A percentile compares a stretch with the other conserved stretches of the same genome.
These are phyloP conservation scores for Hypomesus transpacificus DNA, from an alignment of 2,113 vertebrate species.

Conservation along the genomic window DNA sequence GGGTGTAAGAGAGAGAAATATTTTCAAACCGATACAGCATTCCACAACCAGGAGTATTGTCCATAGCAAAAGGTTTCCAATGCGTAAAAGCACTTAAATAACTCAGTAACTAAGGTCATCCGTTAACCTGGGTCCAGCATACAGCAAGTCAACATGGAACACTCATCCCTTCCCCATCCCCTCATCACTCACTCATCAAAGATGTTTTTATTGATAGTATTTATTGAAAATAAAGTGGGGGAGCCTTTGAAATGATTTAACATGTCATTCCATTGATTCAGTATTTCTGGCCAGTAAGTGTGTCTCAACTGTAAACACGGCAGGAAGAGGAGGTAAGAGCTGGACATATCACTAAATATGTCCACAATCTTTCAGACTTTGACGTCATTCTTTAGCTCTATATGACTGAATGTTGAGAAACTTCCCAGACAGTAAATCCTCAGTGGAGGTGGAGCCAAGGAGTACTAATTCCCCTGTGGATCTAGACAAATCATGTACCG, in stretches of 20 bases:
- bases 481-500: neutral
- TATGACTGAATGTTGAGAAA: neutral
- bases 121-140: no score
- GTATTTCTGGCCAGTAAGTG: conserved; percentile 10
- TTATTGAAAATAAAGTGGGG: no score
- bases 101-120: no score
- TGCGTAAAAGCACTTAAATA: no score
- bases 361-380: conserved; percentile 14
- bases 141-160: no score
- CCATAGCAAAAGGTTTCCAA: no score
- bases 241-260: conserved; percentile 6
- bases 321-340: conserved; percentile 12
- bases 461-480: neutral
- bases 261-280: conserved; percentile 3
- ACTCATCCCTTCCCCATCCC: no score
- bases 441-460: neutral
- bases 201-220: no score
- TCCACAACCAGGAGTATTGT: no score
- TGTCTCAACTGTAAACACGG: conserved; percentile 1
- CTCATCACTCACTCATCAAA: no score
- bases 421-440: neutral
- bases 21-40: no score
- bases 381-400: neutral
- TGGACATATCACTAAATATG: conserved; percentile 28
- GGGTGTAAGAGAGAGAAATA: no score